Evolutionary conservation across 2,797 vertebrate species (phyloP).

Genomic region (Sebastes jordani): DNA sequence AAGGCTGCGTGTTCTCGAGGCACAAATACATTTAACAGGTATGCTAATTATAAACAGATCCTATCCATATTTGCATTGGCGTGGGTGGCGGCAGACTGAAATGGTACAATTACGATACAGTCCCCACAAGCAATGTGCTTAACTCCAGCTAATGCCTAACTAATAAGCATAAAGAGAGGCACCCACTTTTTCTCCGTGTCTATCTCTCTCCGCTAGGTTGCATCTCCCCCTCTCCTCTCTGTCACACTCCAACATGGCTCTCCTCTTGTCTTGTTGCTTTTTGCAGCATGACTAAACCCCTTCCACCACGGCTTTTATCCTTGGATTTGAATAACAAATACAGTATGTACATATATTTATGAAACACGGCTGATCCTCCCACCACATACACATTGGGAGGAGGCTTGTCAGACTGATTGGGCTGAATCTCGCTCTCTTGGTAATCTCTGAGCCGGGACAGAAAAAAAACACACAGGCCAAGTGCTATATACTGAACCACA

Average conservation of each 20-base stretch:
- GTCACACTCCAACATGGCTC: slow-evolving; percentile 59
- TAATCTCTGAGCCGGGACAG: slow-evolving; percentile 51
- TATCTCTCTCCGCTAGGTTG: slow-evolving; percentile 38
- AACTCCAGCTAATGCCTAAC: slow-evolving; percentile 68
- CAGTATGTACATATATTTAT: slow-evolving; percentile 74
- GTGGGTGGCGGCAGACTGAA: slow-evolving; percentile 70
- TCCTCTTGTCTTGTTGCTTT: slow-evolving; percentile 59
- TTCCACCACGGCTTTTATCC: slow-evolving; percentile 68
- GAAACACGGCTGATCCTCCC: slow-evolving; percentile 69
- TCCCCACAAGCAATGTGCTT: slow-evolving; percentile 68
- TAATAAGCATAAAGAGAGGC: slow-evolving; percentile 68
- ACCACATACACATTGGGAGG: slow-evolving; percentile 54
- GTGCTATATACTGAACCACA: neutral
- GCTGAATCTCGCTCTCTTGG: slow-evolving; percentile 29
- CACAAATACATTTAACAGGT: slow-evolving; percentile 73
- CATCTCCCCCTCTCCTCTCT: slow-evolving; percentile 31
- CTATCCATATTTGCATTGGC: slow-evolving; percentile 67
- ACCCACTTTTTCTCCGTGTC: slow-evolving; percentile 41
- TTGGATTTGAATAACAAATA: slow-evolving; percentile 75
- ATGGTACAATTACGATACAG: slow-evolving; percentile 65
- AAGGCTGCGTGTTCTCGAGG: slow-evolving; percentile 56
- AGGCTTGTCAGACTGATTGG: slow-evolving; percentile 40
- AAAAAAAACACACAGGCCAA: slow-evolving; percentile 14
- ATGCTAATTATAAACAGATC: slow-evolving; percentile 75
- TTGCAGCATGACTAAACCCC: slow-evolving; percentile 75